These are phyloP conservation scores for Guaruba guarouba DNA, from an alignment of 2,113 vertebrate genomes.

Conservation along the genomic window DNA sequence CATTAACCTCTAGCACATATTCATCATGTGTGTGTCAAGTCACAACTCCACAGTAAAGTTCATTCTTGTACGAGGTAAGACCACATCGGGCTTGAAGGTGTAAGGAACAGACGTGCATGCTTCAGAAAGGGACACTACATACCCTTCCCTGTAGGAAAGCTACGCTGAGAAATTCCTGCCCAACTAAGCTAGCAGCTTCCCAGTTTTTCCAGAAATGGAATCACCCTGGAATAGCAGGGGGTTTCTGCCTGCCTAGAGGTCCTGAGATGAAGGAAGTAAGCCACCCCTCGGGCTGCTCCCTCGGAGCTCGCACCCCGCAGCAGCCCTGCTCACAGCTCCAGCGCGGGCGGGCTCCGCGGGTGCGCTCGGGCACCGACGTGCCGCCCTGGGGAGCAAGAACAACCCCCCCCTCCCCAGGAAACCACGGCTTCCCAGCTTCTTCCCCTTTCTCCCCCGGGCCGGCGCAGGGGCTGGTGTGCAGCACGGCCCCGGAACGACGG, in stretches of 20 bases:
- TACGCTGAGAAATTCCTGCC: not conserved
- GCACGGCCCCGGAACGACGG: not conserved
- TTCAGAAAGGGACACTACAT: not conserved
- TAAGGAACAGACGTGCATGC: not conserved
- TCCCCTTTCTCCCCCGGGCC: not conserved
- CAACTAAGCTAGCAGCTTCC: not conserved
- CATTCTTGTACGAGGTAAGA: not conserved
- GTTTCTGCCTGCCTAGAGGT: not conserved
- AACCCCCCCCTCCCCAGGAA: not conserved
- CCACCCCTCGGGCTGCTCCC: not conserved
- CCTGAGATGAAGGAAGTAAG: not conserved
- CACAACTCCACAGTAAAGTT: not conserved
- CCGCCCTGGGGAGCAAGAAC: not conserved
- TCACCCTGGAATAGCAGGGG: not conserved
- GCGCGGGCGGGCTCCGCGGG: no score
- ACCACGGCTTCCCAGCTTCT: not conserved
- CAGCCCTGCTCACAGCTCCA: not conserved
- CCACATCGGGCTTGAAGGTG: not conserved
- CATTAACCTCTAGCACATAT: not conserved
- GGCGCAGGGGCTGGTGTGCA: not conserved
- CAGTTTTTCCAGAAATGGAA: not conserved
- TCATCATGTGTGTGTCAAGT: rapidly evolving
- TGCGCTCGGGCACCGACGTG: not conserved
- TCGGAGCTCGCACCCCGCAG: no score
- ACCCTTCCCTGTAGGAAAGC: not conserved